phyloP scores from a whole-genome alignment of 2,888 invertebrate genomes.

The Morpho helenor region DNA sequence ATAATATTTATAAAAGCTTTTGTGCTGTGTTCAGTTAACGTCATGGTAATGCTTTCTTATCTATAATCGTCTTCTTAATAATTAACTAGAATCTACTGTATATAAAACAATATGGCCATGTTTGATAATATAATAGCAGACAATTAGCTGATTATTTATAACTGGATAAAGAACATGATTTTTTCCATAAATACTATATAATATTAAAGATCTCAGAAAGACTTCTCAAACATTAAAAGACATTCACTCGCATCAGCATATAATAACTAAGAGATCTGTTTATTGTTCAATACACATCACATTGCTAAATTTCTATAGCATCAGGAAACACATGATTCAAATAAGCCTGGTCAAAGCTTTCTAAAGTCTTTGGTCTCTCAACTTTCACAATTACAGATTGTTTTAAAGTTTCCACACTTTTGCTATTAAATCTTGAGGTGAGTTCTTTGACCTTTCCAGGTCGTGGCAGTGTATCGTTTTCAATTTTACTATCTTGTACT shows the following conservation, averaged over 20 bases:
- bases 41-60: slow-evolving; percentile 20
- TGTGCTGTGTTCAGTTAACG: slow-evolving; percentile 20
- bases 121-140: slow-evolving; percentile 17
- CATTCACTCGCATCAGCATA: slow-evolving; percentile 24
- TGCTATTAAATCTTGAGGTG: slow-evolving; percentile 64
- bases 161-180: slow-evolving; percentile 16
- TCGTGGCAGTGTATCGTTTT: slow-evolving; percentile 50
- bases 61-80: slow-evolving; percentile 4
- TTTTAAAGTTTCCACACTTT: slow-evolving; percentile 43
- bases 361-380: slow-evolving; percentile 78
- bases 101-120: slow-evolving; percentile 27
- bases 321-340: slow-evolving; percentile 81
- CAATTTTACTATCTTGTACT: slow-evolving; percentile 24
- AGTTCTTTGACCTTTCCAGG: slow-evolving; percentile 70
- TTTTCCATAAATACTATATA: slow-evolving; percentile 14
- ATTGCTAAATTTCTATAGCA: slow-evolving; percentile 64
- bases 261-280: slow-evolving; percentile 36
- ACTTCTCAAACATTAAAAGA: slow-evolving; percentile 13
- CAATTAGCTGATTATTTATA: slow-evolving; percentile 14
- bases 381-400: slow-evolving; percentile 47
- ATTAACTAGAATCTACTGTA: slow-evolving; percentile 19
- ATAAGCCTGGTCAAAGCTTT: slow-evolving; percentile 79
- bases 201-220: slow-evolving; percentile 19
- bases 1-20: slow-evolving; percentile 20
- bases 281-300: slow-evolving; percentile 31